Evolutionary conservation across 1,140 invertebrate genomes (phyloP), one percentile per base, ranked within the genome.

Genomic region (Mylabris phalerata): DNA sequence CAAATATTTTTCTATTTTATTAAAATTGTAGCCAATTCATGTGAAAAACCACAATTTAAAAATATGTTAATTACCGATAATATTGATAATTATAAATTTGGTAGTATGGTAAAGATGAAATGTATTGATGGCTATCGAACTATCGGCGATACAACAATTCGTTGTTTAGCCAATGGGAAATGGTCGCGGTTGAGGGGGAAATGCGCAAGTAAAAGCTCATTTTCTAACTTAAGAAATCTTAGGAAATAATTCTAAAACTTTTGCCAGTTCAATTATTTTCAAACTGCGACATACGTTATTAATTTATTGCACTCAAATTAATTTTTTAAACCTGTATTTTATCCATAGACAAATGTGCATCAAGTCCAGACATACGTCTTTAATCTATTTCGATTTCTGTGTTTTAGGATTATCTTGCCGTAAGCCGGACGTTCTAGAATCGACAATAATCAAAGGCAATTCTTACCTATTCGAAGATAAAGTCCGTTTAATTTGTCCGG

Each of bases 181-280:
- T 86, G 84, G 84, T 78, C 78, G 2, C 63, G 66, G 58, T 75
- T 81, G 10, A 64, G 64, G 32, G 82, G 81, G 52, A 73, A 71
- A 68, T 86, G 84, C 66, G 65, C 74, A 41, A 67, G 69, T 71
- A 38, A 55, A 19, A 19, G 19, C 19, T 19, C 19, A 19, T 19
- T 19, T 19, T 19, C 19, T 19, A 19, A 19, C 19, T 19, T 19
- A 19, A 19, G 19, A 19, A 19, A 19, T 19, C 19, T 19, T 19
- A 19, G 19, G 1, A 13, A 19, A 19, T 19, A 19, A 19, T 19
- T 19, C 19, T 19, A 19, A 19, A 19, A 19, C 19, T 19, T 13
- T 13, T 19, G 19, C 19, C 19, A 19, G 19, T 19, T 19, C 19
- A 19, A 19, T 19, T 19, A 19, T 19, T 19, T 19, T 19, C 19